Evolutionary conservation across 2,113 vertebrate genomes (phyloP).

Genomic region (Notarius lentiginosus): DNA sequence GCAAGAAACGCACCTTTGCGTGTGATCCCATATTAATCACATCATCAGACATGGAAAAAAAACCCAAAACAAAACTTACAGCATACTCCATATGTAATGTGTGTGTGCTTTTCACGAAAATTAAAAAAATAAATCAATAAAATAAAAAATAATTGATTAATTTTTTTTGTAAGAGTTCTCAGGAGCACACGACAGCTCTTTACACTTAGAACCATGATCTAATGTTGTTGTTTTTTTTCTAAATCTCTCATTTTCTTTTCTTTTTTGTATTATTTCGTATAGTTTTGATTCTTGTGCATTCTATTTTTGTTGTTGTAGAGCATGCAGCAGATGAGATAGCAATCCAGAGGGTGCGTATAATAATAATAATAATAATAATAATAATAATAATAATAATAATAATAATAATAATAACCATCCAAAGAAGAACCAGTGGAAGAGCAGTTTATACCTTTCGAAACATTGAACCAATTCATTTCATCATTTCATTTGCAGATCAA

Average conservation of each 20-base stretch:
- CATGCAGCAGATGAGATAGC: too few relatives aligned
- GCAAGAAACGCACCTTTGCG: not conserved
- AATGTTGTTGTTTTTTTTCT: not conserved
- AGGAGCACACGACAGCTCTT: not conserved
- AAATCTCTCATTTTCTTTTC: not conserved
- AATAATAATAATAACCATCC: constrained; percentile 2
- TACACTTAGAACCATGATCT: not conserved
- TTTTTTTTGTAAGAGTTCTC: not conserved
- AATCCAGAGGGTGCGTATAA: not conserved
- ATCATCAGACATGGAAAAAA: not conserved
- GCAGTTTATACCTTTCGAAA: not conserved
- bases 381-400: not conserved
- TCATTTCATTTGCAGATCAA: not conserved
- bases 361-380: not conserved
- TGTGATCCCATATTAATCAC: not conserved
- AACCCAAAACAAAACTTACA: not conserved
- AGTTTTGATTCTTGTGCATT: not conserved
- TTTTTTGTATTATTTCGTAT: not conserved
- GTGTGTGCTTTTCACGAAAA: not conserved
- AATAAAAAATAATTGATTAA: not conserved
- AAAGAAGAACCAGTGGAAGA: not conserved
- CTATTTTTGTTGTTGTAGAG: not conserved
- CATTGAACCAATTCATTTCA: not conserved
- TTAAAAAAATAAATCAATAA: not conserved
- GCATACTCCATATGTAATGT: not conserved